Percentiles rank a stretch among this genome's conserved stretches.
Evolutionary conservation across 2,888 invertebrate genomes (phyloP).

Genomic region (Dione vanillae): DNA sequence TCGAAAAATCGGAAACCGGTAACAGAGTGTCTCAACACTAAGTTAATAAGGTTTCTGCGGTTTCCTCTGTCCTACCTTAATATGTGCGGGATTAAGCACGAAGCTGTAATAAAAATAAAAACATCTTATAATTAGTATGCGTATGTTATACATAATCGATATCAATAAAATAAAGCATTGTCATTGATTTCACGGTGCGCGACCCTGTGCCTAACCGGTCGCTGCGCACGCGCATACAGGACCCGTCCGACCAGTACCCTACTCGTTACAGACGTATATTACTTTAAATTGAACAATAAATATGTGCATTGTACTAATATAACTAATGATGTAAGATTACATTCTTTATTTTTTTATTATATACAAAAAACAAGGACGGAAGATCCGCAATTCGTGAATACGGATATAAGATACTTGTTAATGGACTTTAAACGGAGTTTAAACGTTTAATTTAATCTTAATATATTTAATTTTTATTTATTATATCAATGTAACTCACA

Average conservation of each 20-base stretch:
- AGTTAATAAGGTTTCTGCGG: no score
- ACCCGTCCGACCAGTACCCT: constrained; percentile 22
- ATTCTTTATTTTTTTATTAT: not conserved
- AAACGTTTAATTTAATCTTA: no score
- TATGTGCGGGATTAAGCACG: no score
- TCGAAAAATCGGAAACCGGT: no score
- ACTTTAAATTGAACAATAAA: constrained; percentile 6
- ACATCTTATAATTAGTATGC: no score
- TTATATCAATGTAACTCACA: no score
- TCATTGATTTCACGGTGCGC: constrained; percentile 27
- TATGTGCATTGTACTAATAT: not conserved
- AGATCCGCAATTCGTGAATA: not conserved
- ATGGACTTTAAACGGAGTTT: no score
- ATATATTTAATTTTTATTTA: no score
- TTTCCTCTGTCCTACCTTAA: no score
- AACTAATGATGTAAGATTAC: not conserved
- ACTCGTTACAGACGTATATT: constrained; percentile 5
- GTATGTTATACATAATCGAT: not conserved
- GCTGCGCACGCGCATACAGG: constrained; percentile 21
- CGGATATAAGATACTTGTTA: not conserved
- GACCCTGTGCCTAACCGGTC: constrained; percentile 34
- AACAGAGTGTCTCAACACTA: no score
- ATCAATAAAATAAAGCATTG: constrained; percentile 11
- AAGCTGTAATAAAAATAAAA: no score
- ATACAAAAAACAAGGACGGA: not conserved